phyloP scores from a whole-genome alignment of 2,113 vertebrate genomes.

The Hystrix cristata region DNA sequence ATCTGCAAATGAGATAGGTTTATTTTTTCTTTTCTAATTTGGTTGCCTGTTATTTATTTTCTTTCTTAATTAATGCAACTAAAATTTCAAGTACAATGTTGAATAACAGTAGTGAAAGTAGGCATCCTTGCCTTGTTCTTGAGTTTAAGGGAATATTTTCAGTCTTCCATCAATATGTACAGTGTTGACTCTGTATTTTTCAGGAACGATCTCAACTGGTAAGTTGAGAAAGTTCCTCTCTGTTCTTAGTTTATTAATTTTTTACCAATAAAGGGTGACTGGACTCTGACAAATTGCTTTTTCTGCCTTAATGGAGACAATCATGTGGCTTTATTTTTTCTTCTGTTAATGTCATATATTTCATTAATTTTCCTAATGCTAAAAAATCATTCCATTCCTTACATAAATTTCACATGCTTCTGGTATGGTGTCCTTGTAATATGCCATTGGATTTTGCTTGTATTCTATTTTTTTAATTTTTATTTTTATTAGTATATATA shows the following conservation, averaged over 20 bases:
- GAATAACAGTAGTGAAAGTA: neutral
- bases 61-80: neutral
- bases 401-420: neutral
- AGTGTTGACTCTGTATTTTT: neutral
- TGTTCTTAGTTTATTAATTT: constrained; percentile 49
- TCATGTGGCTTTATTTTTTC: neutral
- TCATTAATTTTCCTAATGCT: neutral
- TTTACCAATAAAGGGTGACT: neutral
- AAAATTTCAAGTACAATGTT: constrained; percentile 11
- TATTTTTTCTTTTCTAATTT: neutral
- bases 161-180: neutral
- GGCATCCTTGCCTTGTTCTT: neutral
- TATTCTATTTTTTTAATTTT: no score
- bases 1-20: neutral
- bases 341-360: neutral
- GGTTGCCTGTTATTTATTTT: neutral
- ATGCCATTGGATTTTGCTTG: neutral
- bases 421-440: neutral
- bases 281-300: constrained; percentile 1
- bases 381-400: neutral
- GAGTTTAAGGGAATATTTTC: constrained; percentile 8
- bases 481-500: no score
- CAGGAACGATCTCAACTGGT: neutral
- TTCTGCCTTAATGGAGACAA: neutral
- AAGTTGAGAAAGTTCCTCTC: neutral